Evolutionary conservation across 2,797 vertebrate species (phyloP).

Genomic region (Artibeus jamaicensis): DNA sequence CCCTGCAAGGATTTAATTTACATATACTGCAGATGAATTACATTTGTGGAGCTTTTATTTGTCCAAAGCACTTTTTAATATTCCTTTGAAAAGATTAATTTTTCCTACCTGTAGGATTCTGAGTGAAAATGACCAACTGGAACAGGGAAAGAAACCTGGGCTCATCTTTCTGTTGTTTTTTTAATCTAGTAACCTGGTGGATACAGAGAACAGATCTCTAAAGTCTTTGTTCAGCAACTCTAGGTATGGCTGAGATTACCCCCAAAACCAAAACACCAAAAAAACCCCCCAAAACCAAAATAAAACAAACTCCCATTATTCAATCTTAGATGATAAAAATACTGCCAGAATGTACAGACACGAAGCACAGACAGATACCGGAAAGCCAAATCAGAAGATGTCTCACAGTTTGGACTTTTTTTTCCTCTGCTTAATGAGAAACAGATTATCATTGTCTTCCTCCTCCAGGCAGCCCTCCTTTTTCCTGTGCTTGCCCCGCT

Average conservation of each 20-base stretch:
- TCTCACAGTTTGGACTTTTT: constrained; percentile 76
- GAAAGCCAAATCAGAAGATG: constrained; percentile 16
- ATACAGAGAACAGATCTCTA: background rate
- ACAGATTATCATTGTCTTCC: constrained; percentile 75
- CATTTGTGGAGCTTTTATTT: constrained; percentile 38
- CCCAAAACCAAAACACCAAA: background rate
- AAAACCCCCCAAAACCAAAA: background rate
- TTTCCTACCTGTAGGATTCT: background rate
- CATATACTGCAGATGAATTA: background rate
- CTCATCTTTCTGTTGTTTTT: background rate
- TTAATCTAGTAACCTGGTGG: background rate
- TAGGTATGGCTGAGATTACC: background rate
- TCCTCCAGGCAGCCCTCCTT: constrained; percentile 47
- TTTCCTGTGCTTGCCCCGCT: constrained; percentile 68
- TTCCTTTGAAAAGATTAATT: constrained; percentile 47
- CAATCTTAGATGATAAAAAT: constrained; percentile 14
- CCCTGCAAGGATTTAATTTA: background rate
- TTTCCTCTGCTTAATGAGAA: constrained; percentile 84
- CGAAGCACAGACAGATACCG: background rate
- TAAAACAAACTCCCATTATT: background rate
- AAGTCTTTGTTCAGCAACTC: background rate
- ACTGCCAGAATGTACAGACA: background rate
- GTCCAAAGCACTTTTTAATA: constrained; percentile 14
- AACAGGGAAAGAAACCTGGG: background rate
- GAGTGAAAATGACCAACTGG: background rate